phyloP scores from a whole-genome alignment of 1,140 invertebrate species.

The Drosophila ironensis region DNA sequence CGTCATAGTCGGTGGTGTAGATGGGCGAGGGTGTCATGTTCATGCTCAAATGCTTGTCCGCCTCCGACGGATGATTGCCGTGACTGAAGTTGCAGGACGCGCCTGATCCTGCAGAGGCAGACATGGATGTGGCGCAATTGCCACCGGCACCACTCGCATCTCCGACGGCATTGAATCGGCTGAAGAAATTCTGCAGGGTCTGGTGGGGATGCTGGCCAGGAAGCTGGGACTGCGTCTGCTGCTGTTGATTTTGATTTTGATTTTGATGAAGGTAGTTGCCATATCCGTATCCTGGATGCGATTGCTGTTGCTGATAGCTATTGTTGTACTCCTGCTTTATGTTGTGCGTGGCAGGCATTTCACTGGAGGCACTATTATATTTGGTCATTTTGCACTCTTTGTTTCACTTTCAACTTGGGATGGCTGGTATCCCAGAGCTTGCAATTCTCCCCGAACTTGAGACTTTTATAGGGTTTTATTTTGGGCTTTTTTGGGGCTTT shows the following conservation, averaged over 20 bases:
- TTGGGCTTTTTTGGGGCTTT: no score
- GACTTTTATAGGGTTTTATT: not conserved
- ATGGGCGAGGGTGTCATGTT: slow-evolving; percentile 69
- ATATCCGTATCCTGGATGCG: slow-evolving; percentile 34
- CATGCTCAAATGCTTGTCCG: slow-evolving; percentile 49
- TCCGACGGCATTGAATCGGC: slow-evolving; percentile 78
- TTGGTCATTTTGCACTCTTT: slow-evolving; percentile 55
- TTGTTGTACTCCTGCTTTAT: slow-evolving; percentile 72
- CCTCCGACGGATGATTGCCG: slow-evolving; percentile 21
- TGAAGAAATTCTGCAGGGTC: slow-evolving; percentile 74
- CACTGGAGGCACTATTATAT: slow-evolving; percentile 52
- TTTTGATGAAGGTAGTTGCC: no score
- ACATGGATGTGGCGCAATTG: slow-evolving; percentile 12
- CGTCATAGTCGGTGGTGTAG: slow-evolving; percentile 77
- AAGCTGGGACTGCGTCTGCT: slow-evolving; percentile 2
- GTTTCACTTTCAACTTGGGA: slow-evolving; percentile 4
- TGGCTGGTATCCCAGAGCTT: not conserved
- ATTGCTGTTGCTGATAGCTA: slow-evolving; percentile 43
- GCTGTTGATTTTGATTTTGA: no score
- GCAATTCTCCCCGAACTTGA: not conserved
- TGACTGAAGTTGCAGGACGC: slow-evolving; percentile 24
- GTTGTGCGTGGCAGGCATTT: slow-evolving; percentile 23
- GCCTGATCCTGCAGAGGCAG: not conserved
- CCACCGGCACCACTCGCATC: slow-evolving; percentile 12
- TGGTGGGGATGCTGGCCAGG: slow-evolving; percentile 51